These are phyloP conservation scores for Trachymyrmex cornetzi DNA, from an alignment of 1,140 invertebrate species.

Conservation along the genomic window DNA sequence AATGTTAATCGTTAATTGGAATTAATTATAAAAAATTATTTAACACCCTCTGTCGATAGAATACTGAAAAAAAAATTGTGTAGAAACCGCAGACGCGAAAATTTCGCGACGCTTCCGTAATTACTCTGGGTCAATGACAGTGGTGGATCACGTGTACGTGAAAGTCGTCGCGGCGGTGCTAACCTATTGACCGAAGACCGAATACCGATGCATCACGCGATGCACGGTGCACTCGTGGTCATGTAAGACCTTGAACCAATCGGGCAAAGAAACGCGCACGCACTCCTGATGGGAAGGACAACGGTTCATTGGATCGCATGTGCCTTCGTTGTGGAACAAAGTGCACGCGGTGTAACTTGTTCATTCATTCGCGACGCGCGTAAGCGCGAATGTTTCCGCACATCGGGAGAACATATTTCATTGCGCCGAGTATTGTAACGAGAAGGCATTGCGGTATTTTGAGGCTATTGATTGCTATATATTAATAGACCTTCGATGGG, in stretches of 20 bases:
- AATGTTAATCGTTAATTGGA: not conserved
- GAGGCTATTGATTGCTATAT: not conserved
- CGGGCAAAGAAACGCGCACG: constrained; percentile 52
- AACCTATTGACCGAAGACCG: constrained; percentile 60
- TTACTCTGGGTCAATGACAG: constrained; percentile 40
- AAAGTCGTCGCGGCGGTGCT: constrained; percentile 47
- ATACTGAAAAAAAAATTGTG: not conserved
- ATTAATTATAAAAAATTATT: not conserved
- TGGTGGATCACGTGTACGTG: constrained; percentile 44
- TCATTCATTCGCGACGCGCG: constrained; percentile 46
- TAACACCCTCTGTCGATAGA: not conserved
- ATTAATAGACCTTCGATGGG: not conserved
- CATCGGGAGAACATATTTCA: not conserved
- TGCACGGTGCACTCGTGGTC: constrained; percentile 54
- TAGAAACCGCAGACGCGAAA: not conserved
- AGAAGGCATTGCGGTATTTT: not conserved
- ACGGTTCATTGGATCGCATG: constrained; percentile 69
- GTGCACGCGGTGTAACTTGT: constrained; percentile 9
- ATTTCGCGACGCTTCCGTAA: not conserved
- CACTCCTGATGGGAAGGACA: constrained; percentile 66
- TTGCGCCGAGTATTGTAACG: not conserved
- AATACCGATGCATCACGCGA: constrained; percentile 63
- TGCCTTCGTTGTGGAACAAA: constrained; percentile 51
- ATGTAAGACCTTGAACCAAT: constrained; percentile 63
- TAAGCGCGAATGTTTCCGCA: not conserved